Evolutionary conservation across 1,140 invertebrate species (phyloP), one percentile per base, ranked within the genome.

Genomic region (Xylocopa sonorina): DNA sequence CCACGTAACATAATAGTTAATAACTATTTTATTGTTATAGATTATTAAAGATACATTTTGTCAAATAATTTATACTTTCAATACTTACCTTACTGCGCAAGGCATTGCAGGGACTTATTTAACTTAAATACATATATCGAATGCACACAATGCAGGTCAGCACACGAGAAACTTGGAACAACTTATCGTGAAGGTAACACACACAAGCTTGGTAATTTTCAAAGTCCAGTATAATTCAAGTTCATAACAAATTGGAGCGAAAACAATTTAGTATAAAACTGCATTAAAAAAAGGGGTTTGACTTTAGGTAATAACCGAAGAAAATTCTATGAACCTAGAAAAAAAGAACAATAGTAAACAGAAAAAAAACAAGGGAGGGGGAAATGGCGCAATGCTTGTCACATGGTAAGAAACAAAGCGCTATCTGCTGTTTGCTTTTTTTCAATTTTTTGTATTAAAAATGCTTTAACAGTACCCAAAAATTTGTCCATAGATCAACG

Each of bases 381-480:
- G 29, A 58, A 60, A 77, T 58, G 66, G 66, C 73, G 66, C 73
- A 58, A 60, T 18, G 6, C 38, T 46, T 16, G 16, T 46, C 7
- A 83, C 64, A 83, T 48, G 72, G 38, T 14, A 62, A 72, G 43
- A 68, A 77, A 85, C 27, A 83, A 60, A 43, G 29, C 58, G 51
- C 29, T 43, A 27, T 51, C 66, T 77, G 32, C 66, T 72, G 64
- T 43, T 38, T 51, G 41, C 68, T 72, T 81, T 84, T 86, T 82
- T 73, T 43, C 82, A 34, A 72, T 87, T 82, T 89, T 91, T 89
- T 89, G 80, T 88, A 90, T 89, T 90, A 88, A 91, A 89, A 90
- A 90, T 87, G 80, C 83, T 82, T 87, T 79, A 92, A 92, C 89
- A 91, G 84, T 90, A 89, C 87, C 80, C 88, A 87, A 91, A 89